A percentile compares a stretch with the other conserved stretches of the same genome.
Conservation (phyloP, 2,888 invertebrate species). For the Polymixis lichenea region DNA sequence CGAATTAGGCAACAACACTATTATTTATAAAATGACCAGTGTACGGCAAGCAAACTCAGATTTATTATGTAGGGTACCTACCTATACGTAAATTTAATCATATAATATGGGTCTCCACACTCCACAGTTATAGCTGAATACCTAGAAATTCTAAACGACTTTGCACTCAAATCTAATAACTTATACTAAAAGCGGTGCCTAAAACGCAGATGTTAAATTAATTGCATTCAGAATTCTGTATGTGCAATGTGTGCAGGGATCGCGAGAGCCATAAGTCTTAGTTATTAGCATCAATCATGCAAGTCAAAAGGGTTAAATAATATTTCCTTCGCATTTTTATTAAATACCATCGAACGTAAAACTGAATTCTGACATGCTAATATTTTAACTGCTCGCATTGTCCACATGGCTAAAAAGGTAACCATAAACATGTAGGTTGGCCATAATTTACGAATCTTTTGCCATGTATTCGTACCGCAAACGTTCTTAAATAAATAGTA, state of each 20-base stretch:
- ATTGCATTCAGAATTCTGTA: conserved; percentile 22
- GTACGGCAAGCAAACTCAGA: not conserved
- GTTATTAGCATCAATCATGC: conserved; percentile 38
- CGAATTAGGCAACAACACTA: not conserved
- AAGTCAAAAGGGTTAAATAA: conserved; percentile 8
- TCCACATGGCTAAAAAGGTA: conserved; percentile 13
- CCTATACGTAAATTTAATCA: not conserved
- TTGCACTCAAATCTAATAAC: not conserved
- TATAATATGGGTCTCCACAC: not conserved
- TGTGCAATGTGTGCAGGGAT: conserved; percentile 25
- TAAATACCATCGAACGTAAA: conserved; percentile 26
- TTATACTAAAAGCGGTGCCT: not conserved
- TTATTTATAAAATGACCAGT: not conserved
- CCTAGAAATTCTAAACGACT: conserved; percentile 6
- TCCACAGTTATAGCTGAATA: not conserved
- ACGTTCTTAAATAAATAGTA: conserved; percentile 62
- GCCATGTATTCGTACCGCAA: conserved; percentile 51
- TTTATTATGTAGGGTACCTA: not conserved
- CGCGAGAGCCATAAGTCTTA: conserved; percentile 17
- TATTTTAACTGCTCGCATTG: conserved; percentile 25
- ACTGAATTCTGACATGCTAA: conserved; percentile 19
- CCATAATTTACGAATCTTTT: conserved; percentile 49
- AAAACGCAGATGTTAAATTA: conserved; percentile 32
- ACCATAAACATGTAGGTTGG: conserved; percentile 9
- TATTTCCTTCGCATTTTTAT: conserved; percentile 10